Evolutionary conservation across 2,888 invertebrate species (phyloP).

Genomic region (Mayetiola destructor): DNA sequence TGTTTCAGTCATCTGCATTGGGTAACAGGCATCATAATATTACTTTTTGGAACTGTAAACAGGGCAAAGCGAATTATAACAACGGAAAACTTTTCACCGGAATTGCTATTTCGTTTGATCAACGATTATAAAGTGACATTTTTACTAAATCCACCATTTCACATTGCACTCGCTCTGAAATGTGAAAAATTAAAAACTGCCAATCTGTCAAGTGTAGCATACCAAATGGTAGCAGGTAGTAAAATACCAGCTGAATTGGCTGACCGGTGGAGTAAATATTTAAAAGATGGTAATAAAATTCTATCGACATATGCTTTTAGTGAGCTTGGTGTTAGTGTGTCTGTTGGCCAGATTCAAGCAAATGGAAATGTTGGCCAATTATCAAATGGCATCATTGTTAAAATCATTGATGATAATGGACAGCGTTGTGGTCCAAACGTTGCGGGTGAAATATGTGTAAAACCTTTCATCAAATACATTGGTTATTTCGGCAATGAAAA

Average conservation of each 20-base stretch:
- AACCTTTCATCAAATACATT: conserved; percentile 23
- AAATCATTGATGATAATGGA: conserved; percentile 25
- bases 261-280: too few relatives aligned
- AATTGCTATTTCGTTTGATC: conserved; percentile 3
- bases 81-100: conserved; percentile 10
- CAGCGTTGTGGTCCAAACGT: conserved; percentile 24
- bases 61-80: conserved; percentile 28
- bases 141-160: conserved; percentile 4
- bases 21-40: conserved; percentile 24
- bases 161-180: conserved; percentile 12
- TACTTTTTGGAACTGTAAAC: conserved; percentile 27
- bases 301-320: conserved; percentile 15
- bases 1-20: conserved; percentile 25
- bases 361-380: conserved; percentile 26
- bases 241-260: conserved; percentile 18
- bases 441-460: conserved; percentile 26
- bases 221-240: conserved; percentile 9
- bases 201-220: conserved; percentile 14
- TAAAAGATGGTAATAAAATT: conserved; percentile 13
- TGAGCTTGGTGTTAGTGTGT: conserved; percentile 14
- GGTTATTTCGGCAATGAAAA: conserved; percentile 27
- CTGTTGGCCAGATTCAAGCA: not conserved
- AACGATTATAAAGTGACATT: conserved; percentile 8
- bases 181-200: not conserved
- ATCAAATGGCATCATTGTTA: conserved; percentile 23